Conservation (phyloP, 2,888 invertebrate genomes). For the Melanostoma scalare region DNA sequence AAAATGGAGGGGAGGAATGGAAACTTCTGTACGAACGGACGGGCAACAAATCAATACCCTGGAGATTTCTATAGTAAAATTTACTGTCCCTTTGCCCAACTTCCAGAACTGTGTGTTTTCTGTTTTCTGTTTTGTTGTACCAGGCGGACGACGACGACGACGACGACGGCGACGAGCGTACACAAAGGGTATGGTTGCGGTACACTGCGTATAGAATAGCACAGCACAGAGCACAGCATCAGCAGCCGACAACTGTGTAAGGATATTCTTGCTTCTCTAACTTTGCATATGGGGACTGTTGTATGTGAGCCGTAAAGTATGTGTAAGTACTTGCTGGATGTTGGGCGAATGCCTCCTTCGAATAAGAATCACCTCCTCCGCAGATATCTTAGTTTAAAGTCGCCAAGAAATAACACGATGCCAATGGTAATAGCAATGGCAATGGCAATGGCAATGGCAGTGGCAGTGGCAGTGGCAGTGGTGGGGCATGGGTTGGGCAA, state of each 20-base stretch:
- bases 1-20: conserved; percentile 73
- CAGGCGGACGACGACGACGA: conserved; percentile 7
- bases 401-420: conserved; percentile 40
- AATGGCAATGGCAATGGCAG: neutral
- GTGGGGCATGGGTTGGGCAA: too few species aligned
- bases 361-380: conserved; percentile 62
- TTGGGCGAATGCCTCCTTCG: conserved; percentile 57
- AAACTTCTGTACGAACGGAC: conserved; percentile 74
- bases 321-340: conserved; percentile 65
- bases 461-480: neutral
- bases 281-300: conserved; percentile 62
- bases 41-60: conserved; percentile 76
- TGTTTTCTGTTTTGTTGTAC: conserved; percentile 4
- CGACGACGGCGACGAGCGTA: neutral
- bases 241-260: conserved; percentile 47
- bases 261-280: conserved; percentile 44
- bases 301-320: conserved; percentile 66
- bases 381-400: conserved; percentile 69
- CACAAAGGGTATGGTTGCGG: conserved; percentile 55
- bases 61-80: conserved; percentile 74
- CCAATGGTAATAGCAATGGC: neutral
- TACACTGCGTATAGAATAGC: conserved; percentile 36
- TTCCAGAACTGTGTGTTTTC: conserved; percentile 25
- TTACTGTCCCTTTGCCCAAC: conserved; percentile 71
- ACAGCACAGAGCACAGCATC: conserved; percentile 8